phyloP scores from a whole-genome alignment of 2,888 invertebrate species.

The Calliopum simillimum region DNA sequence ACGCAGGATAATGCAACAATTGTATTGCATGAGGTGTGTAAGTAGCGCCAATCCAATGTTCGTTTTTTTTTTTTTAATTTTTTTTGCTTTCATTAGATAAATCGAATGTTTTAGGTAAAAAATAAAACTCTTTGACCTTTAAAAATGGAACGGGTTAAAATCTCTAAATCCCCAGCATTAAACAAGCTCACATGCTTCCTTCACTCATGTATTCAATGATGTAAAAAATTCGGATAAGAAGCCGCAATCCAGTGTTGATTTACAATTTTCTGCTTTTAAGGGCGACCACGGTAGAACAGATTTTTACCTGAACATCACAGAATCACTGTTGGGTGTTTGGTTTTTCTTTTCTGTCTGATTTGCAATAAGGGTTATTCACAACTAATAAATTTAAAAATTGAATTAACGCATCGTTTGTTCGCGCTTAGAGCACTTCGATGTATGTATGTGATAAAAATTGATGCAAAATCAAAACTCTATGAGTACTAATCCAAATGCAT shows the following conservation, averaged over 20 bases:
- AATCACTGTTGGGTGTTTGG: too few relatives aligned
- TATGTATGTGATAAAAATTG: too few relatives aligned
- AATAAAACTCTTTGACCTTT: neutral
- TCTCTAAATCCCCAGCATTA: neutral
- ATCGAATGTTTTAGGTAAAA: neutral
- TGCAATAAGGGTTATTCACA: too few relatives aligned
- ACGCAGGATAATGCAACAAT: conserved; percentile 21
- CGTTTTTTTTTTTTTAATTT: conserved; percentile 46
- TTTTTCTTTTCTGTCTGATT: too few relatives aligned
- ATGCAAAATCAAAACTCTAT: too few relatives aligned
- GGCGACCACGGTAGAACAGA: too few relatives aligned
- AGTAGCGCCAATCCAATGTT: conserved; percentile 49
- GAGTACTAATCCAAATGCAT: too few relatives aligned
- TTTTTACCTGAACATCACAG: too few relatives aligned
- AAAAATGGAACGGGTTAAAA: neutral
- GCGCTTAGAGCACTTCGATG: too few relatives aligned
- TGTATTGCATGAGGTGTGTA: conserved; percentile 43
- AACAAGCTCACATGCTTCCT: too few relatives aligned
- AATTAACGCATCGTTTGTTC: too few relatives aligned
- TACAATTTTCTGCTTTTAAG: neutral
- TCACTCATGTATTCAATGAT: neutral
- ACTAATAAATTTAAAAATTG: too few relatives aligned
- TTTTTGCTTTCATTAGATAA: neutral
- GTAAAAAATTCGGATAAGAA: conserved; percentile 14
- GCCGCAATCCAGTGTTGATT: neutral